Evolutionary conservation across 2,888 invertebrate genomes (phyloP).

Genomic region (Amiota mariae): DNA sequence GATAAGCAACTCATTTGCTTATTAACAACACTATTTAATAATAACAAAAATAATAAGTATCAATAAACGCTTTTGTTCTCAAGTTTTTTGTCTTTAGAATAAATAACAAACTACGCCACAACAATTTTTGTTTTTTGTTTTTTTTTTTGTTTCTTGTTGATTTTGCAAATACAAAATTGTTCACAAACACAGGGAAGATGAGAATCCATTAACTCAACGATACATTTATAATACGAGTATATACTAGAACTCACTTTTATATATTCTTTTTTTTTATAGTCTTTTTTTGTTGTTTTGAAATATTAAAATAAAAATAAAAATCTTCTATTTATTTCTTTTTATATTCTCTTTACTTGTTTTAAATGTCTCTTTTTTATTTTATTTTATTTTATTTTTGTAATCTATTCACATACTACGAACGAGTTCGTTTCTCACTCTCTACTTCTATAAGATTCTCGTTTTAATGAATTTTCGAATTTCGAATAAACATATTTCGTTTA

Average conservation of each 20-base stretch:
- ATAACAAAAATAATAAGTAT: background rate
- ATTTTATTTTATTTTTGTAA: no score
- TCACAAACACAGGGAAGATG: no score
- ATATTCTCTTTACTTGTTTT: constrained; percentile 11
- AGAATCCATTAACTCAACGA: no score
- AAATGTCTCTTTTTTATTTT: no score
- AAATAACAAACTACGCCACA: constrained; percentile 22
- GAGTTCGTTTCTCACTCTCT: no score
- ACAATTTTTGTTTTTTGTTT: constrained; percentile 15
- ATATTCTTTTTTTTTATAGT: no score
- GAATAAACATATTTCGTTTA: constrained; percentile 37
- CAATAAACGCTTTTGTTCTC: constrained; percentile 38
- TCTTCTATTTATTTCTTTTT: background rate
- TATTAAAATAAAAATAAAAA: background rate
- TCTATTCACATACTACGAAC: no score
- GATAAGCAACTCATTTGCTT: constrained; percentile 15
- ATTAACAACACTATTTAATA: background rate
- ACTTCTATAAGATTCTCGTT: background rate
- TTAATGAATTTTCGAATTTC: constrained; percentile 29
- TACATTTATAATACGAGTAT: no score
- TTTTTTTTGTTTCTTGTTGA: constrained; percentile 28
- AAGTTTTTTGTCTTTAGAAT: constrained; percentile 36
- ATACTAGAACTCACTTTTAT: no score
- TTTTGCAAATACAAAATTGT: constrained; percentile 33
- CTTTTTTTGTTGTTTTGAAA: no score